Percentiles rank a stretch among this genome's conserved stretches.
phyloP scores from a whole-genome alignment of 2,797 vertebrate genomes.

The Hybognathus amarus region DNA sequence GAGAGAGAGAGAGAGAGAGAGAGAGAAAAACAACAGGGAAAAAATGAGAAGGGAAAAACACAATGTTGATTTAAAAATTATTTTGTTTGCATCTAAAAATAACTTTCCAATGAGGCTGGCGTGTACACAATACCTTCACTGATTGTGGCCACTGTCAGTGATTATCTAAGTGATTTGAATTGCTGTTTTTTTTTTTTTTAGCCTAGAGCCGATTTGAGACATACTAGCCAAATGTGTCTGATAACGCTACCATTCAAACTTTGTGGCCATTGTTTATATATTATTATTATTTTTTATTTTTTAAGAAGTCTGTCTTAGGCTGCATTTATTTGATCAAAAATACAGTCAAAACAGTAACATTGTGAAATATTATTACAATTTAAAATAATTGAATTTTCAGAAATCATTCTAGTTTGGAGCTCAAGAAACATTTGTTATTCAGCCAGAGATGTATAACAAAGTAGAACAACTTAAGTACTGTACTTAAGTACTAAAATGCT shows the following conservation, averaged over 20 bases:
- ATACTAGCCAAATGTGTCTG: neutral
- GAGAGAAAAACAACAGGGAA: neutral
- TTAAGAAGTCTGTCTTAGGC: neutral
- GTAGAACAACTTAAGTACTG: too few species aligned
- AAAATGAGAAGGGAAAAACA: constrained; percentile 10
- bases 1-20: too few species aligned
- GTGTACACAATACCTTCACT: neutral
- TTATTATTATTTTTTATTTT: too few species aligned
- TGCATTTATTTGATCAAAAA: neutral
- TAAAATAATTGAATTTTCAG: neutral
- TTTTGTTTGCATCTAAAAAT: neutral
- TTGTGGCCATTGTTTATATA: neutral
- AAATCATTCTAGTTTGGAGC: neutral
- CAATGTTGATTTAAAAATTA: constrained; percentile 4
- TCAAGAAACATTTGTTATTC: too few species aligned
- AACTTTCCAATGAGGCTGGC: neutral
- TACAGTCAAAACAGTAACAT: neutral
- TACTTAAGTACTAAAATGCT: too few species aligned
- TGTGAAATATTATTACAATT: neutral
- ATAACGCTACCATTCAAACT: neutral
- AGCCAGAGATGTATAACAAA: too few species aligned
- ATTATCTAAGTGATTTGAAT: neutral
- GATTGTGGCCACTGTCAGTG: neutral
- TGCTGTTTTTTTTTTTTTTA: neutral
- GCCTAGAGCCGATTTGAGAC: neutral